A percentile compares a stretch with the other conserved stretches of the same genome.
phyloP scores from a whole-genome alignment of 2,797 vertebrate species.

The Peromyscus melanophrys region DNA sequence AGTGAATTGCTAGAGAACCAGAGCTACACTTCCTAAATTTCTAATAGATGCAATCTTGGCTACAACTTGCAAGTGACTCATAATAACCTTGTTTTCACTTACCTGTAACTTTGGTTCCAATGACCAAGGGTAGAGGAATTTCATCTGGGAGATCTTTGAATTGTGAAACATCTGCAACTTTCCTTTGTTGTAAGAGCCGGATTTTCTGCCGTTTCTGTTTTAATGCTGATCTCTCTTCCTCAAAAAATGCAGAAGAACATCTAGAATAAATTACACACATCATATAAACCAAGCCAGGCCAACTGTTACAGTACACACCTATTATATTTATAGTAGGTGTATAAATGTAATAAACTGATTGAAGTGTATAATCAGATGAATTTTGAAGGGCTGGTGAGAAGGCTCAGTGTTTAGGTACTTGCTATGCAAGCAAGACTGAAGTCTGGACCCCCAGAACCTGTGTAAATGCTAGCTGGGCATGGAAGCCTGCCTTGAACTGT shows the following conservation, averaged over 20 bases:
- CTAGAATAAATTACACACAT: conserved; percentile 87
- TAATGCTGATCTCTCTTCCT: conserved; percentile 96
- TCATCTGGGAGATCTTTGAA: conserved; percentile 99
- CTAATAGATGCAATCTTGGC: background rate
- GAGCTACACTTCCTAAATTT: conserved; percentile 20
- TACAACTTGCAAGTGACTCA: conserved; percentile 51
- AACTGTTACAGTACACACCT: background rate
- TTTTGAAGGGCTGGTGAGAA: background rate
- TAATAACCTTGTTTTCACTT: conserved; percentile 68
- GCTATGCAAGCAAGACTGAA: background rate
- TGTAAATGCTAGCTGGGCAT: background rate
- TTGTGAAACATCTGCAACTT: conserved; percentile 96
- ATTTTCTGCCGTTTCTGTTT: conserved; percentile 99
- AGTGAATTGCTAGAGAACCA: background rate
- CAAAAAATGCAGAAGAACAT: conserved; percentile 99
- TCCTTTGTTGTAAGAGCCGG: conserved; percentile 97
- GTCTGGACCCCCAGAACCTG: background rate
- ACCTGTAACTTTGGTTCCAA: conserved; percentile 99
- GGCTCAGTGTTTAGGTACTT: background rate
- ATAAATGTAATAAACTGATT: background rate
- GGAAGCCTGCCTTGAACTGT: background rate
- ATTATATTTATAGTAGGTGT: background rate
- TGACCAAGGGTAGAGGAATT: conserved; percentile 97
- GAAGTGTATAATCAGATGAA: background rate
- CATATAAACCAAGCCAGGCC: conserved; percentile 62